Base-by-base conservation (phyloP, 2,888 invertebrate species). In the Cynaeus angustus region DNA sequence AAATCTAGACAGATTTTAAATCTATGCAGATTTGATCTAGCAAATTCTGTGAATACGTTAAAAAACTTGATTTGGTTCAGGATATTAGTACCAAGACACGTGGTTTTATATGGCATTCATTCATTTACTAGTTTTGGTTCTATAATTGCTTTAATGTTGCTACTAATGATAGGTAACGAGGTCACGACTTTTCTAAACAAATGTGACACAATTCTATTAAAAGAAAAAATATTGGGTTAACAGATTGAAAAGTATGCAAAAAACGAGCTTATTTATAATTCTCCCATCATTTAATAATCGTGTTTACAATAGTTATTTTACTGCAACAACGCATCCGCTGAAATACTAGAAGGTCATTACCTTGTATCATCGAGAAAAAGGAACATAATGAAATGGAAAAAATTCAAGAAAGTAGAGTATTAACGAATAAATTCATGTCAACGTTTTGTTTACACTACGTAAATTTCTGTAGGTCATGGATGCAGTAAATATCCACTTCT, bases 391-490 rank as follows among this genome's bases (percentile, higher is more conserved):
- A 56, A 43, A 41, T 43, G 33, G 16, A 14, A 37, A 16, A 38
- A 14, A 45, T 6, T 6, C 41, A 13, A 55, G 6, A 65, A 53
- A 62, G 26, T 41, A 7, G 21, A 53, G 28, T 30, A 21, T 37
- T 46, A 66, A 48, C 56, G 56, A 66, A 66, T 66, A 66, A 69
- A 69, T 69, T 65, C 69, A 59, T 69, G 69, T 69, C 69, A 69
- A 64, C 58, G 62, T 37, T 70, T 70, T 70, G 70, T 70, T 70
- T 70, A 70, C 70, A 61, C 70, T 56, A 56, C 65, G 67, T 67
- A 70, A 70, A 64, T 56, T 55, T 71, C 64, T 67, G 71, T 71
- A 71, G 71, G 71, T 71, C 71, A 71, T 71, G 71, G 70, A 70
- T 70, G 52, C 55, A 33, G 56, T 62, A 67, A 62, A 62, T 70